Conservation (phyloP, 2,888 invertebrate species). For the Syrphus vitripennis region DNA sequence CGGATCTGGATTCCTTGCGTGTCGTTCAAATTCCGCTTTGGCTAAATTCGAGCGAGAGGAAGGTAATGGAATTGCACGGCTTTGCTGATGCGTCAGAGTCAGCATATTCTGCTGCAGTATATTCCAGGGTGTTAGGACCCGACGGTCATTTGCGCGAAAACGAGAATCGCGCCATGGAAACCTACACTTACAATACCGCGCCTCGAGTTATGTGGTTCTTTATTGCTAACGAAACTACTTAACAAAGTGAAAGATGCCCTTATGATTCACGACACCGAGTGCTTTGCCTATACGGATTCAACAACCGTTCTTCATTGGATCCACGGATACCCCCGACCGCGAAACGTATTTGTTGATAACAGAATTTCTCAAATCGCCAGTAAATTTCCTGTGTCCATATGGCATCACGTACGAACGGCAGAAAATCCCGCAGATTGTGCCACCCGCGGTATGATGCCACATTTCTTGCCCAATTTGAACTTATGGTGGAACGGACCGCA, state of each 20-base stretch:
- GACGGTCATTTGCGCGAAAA: constrained; percentile 36
- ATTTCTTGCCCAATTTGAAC: not conserved
- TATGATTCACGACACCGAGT: not conserved
- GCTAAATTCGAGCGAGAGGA: not conserved
- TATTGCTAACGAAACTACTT: constrained; percentile 29
- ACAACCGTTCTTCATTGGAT: constrained; percentile 5
- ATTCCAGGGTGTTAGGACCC: not conserved
- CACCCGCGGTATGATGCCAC: not conserved
- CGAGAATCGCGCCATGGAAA: not conserved
- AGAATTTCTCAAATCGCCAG: not conserved
- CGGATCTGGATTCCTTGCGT: not conserved
- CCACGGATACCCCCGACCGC: not conserved
- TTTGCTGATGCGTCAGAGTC: constrained; percentile 22
- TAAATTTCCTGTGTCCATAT: not conserved
- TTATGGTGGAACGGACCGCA: constrained; percentile 23
- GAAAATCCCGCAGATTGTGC: not conserved
- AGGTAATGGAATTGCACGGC: constrained; percentile 11
- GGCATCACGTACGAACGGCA: not conserved
- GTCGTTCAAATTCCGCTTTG: not conserved
- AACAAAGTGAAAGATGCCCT: constrained; percentile 24
- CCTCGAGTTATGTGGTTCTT: constrained; percentile 31
- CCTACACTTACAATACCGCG: constrained; percentile 21
- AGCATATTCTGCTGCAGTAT: constrained; percentile 25
- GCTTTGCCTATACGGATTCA: not conserved
- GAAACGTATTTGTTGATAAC: not conserved